Conservation (phyloP, 1,140 invertebrate species). For the Euura saliciscinereae region DNA sequence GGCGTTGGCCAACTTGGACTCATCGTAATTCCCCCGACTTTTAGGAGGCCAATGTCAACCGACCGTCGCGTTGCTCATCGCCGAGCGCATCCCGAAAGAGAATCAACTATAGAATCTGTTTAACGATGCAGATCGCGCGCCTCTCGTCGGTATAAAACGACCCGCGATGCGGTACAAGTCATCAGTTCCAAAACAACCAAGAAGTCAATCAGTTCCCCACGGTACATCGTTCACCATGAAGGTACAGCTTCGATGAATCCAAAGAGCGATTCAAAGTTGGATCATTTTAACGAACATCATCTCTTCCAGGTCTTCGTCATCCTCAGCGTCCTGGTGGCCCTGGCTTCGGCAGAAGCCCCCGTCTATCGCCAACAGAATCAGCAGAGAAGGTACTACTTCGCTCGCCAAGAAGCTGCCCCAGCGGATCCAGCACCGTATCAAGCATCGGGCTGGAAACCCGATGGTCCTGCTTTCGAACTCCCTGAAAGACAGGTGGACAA, state of each 20-base stretch:
- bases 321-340: constrained; percentile 36
- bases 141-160: constrained; percentile 51
- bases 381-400: constrained; percentile 42
- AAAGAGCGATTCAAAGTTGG: background rate
- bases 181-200: constrained; percentile 49
- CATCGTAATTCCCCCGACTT: constrained; percentile 43
- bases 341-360: constrained; percentile 48
- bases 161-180: constrained; percentile 39
- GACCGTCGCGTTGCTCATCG: constrained; percentile 8
- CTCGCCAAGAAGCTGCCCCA: constrained; percentile 43
- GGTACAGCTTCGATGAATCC: constrained; percentile 35
- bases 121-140: constrained; percentile 52
- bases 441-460: constrained; percentile 63
- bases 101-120: constrained; percentile 20
- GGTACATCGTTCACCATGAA: constrained; percentile 47
- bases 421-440: constrained; percentile 44
- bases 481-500: constrained; percentile 50
- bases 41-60: constrained; percentile 58
- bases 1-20: constrained; percentile 35
- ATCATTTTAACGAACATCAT: constrained; percentile 8
- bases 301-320: constrained; percentile 41
- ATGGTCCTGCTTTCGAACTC: constrained; percentile 62
- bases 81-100: constrained; percentile 15
- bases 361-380: constrained; percentile 38
- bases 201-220: constrained; percentile 22